A percentile compares a stretch with the other conserved stretches of the same genome.
phyloP scores from a whole-genome alignment of 2,888 invertebrate species.

The Eupeodes luniger region DNA sequence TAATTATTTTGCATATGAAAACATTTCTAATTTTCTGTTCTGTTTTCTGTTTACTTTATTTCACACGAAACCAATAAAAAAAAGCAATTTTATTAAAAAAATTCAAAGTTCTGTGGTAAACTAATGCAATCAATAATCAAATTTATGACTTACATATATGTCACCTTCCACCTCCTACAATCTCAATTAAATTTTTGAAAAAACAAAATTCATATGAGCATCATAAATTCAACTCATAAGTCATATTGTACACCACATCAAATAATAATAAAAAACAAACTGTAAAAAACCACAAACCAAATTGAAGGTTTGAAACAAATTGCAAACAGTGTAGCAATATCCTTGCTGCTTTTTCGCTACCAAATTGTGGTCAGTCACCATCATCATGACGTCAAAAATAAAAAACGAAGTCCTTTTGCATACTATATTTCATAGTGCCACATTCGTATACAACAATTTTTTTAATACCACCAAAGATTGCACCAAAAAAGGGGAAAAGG shows the following conservation, averaged over 20 bases:
- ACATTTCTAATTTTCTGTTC: too few relatives aligned
- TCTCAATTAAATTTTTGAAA: too few relatives aligned
- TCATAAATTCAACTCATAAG: neutral
- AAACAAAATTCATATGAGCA: neutral
- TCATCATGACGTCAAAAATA: slow-evolving; percentile 19
- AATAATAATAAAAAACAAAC: neutral
- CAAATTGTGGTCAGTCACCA: slow-evolving; percentile 62
- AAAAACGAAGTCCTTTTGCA: neutral
- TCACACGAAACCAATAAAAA: too few relatives aligned
- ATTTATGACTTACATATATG: too few relatives aligned
- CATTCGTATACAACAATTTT: slow-evolving; percentile 24
- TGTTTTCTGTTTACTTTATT: too few relatives aligned
- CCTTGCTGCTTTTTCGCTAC: slow-evolving; percentile 28
- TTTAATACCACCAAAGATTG: slow-evolving; percentile 41
- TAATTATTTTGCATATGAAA: too few relatives aligned
- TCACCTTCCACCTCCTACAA: too few relatives aligned
- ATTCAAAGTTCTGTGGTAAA: too few relatives aligned
- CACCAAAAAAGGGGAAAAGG: neutral
- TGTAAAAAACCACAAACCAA: neutral
- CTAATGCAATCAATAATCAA: too few relatives aligned
- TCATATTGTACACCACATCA: neutral
- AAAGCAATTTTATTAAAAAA: too few relatives aligned
- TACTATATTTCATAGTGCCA: slow-evolving; percentile 10
- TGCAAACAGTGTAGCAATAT: slow-evolving; percentile 32
- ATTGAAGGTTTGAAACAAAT: slow-evolving; percentile 28